Percentiles rank a stretch among this genome's conserved stretches.
Conservation (phyloP, 2,797 vertebrate genomes). For the Distichodus sexfasciatus region DNA sequence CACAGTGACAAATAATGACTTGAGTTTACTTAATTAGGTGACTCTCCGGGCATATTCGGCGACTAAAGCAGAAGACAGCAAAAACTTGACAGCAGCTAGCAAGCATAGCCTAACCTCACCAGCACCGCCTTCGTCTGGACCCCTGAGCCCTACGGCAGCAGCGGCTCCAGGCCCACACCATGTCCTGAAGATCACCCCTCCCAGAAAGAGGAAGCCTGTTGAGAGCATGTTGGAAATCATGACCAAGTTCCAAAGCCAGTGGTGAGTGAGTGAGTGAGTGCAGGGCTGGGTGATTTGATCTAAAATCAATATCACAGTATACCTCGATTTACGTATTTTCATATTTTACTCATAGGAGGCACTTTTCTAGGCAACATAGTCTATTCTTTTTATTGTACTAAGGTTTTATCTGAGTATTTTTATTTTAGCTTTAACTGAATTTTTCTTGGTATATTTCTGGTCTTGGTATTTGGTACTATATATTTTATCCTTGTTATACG, state of each 20-base stretch:
- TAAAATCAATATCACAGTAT: no score
- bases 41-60: conserved; percentile 67
- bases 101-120: neutral
- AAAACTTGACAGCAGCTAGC: neutral
- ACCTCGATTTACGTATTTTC: no score
- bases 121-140: neutral
- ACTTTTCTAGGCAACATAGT: no score
- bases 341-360: no score
- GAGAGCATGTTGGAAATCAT: conserved; percentile 59
- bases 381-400: no score
- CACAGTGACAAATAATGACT: neutral
- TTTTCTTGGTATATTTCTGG: no score
- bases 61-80: conserved; percentile 7
- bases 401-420: no score
- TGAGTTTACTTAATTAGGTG: conserved; percentile 55
- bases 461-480: no score
- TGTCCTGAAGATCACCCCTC: neutral
- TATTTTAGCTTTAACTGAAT: no score
- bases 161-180: conserved; percentile 9
- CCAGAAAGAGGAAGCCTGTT: conserved; percentile 46
- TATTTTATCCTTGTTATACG: no score
- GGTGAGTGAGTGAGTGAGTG: conserved; percentile 43
- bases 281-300: neutral
- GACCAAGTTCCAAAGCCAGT: conserved; percentile 47
- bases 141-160: neutral